Percentiles rank a stretch among this genome's conserved stretches.
phyloP scores from a whole-genome alignment of 1,140 invertebrate species.

The Eriocheir sinensis region DNA sequence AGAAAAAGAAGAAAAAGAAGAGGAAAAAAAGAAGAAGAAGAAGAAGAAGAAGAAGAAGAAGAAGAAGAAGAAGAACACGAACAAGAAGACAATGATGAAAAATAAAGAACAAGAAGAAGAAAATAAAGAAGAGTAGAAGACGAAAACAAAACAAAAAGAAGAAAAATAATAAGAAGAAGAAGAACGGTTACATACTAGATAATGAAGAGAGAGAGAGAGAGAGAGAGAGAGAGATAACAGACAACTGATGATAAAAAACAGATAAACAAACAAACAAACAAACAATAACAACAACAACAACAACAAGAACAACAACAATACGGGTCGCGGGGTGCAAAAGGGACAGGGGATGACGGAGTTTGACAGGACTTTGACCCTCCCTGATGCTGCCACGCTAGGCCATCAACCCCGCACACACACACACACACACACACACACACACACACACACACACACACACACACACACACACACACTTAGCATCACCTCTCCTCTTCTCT shows the following conservation, averaged over 20 bases:
- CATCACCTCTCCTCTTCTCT: too few relatives aligned
- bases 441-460: slow-evolving; percentile 53
- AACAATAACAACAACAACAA: not conserved
- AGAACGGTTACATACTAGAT: too few relatives aligned
- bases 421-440: slow-evolving; percentile 57
- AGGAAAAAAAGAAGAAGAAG: not conserved
- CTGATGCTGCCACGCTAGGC: not conserved
- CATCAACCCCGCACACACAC: slow-evolving; percentile 36
- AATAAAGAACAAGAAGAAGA: not conserved
- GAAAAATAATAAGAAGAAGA: not conserved
- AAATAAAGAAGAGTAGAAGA: not conserved
- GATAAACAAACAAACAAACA: too few relatives aligned
- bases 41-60: not conserved
- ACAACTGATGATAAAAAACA: too few relatives aligned
- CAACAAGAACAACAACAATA: not conserved
- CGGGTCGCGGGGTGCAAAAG: too few relatives aligned
- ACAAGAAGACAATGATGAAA: not conserved
- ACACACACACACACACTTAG: slow-evolving; percentile 49
- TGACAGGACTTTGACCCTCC: not conserved
- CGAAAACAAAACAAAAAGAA: too few relatives aligned
- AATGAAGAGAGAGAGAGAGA: too few relatives aligned
- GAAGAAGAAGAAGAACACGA: not conserved
- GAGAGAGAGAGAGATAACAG: not conserved
- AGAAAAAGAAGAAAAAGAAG: not conserved
- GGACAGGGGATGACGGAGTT: too few relatives aligned